Evolutionary conservation across 2,888 invertebrate genomes (phyloP).

Genomic region (Leptopterna dolabrata): DNA sequence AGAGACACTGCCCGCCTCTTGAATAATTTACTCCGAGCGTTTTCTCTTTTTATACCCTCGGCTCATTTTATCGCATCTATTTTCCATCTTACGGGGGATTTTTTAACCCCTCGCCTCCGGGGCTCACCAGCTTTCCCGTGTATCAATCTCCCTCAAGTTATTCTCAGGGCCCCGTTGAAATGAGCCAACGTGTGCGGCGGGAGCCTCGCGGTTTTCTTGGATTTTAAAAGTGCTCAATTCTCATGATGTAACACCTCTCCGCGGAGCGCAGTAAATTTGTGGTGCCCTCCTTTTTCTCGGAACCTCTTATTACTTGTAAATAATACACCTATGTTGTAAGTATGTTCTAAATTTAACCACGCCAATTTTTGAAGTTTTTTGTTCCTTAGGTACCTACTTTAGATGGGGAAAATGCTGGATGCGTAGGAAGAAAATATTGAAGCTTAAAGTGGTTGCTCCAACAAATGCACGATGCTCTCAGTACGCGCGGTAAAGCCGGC

Average conservation of each 20-base stretch:
- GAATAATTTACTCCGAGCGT: constrained; percentile 16
- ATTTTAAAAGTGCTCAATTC: not conserved
- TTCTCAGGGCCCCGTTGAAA: not conserved
- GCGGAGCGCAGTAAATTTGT: not conserved
- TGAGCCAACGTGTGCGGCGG: not conserved
- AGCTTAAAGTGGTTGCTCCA: too few species aligned
- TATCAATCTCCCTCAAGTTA: not conserved
- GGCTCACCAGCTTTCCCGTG: not conserved
- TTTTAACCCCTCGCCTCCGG: not conserved
- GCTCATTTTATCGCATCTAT: constrained; percentile 15
- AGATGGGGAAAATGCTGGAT: too few species aligned
- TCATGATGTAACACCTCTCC: not conserved
- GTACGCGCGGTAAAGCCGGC: too few species aligned
- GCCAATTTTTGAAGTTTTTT: too few species aligned
- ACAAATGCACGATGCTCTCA: too few species aligned
- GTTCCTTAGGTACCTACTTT: too few species aligned
- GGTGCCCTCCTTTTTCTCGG: not conserved
- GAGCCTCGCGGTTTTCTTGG: not conserved
- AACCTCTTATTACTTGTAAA: too few species aligned
- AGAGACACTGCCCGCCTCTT: not conserved
- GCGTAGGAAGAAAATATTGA: too few species aligned
- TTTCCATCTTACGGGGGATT: constrained; percentile 5
- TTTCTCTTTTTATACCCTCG: not conserved
- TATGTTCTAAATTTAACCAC: too few species aligned
- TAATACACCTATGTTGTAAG: too few species aligned